Percentiles rank a stretch among this genome's conserved stretches.
These are phyloP conservation scores for Drosophila helvetica DNA, from an alignment of 2,888 invertebrate species.

Conservation along the genomic window DNA sequence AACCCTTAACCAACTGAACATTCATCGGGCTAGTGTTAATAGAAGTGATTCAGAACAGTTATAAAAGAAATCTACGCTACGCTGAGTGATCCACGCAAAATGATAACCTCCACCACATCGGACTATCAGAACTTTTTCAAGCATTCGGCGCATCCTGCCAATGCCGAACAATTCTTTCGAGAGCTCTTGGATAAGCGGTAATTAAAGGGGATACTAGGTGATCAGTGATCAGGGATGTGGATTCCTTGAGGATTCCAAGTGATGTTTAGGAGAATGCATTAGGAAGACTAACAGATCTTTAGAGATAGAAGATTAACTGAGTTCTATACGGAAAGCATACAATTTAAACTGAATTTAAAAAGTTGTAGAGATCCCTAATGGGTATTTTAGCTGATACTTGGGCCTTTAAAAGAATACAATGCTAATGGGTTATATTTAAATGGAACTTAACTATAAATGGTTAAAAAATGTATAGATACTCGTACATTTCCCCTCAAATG, in stretches of 20 bases:
- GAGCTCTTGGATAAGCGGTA: conserved; percentile 74
- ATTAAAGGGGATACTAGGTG: conserved; percentile 24
- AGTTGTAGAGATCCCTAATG: neutral
- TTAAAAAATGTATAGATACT: too few species aligned
- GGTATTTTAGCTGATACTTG: neutral
- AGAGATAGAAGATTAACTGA: too few species aligned
- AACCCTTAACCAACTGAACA: neutral
- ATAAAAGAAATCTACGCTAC: conserved; percentile 7
- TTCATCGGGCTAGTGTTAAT: neutral
- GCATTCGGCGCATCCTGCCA: conserved; percentile 75
- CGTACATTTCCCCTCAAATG: neutral
- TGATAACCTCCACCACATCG: conserved; percentile 73
- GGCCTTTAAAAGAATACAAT: neutral
- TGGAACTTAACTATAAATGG: too few species aligned
- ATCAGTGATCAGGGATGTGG: neutral
- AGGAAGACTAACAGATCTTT: neutral
- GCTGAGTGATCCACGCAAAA: conserved; percentile 45
- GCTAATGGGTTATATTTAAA: neutral
- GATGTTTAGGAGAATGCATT: neutral
- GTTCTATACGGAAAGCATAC: too few species aligned
- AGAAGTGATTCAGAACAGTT: conserved; percentile 5
- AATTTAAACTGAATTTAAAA: too few species aligned
- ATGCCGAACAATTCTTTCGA: conserved; percentile 79
- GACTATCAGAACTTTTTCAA: conserved; percentile 78
- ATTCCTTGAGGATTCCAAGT: neutral